phyloP scores from a whole-genome alignment of 2,888 invertebrate species.

The Acanthococcus lagerstroemiae region DNA sequence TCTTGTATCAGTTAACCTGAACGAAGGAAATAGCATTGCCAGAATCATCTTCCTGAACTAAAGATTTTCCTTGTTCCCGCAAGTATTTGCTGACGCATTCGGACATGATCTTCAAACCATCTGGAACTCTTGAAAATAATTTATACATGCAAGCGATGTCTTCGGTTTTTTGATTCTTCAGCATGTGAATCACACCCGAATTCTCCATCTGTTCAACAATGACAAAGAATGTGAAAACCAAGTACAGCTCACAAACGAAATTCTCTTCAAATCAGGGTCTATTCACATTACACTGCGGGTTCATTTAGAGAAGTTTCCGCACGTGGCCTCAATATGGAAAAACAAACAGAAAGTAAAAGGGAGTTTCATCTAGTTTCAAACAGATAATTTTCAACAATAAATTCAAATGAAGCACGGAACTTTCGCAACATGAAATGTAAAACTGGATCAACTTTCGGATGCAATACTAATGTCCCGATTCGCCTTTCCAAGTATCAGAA shows the following conservation, averaged over 20 bases:
- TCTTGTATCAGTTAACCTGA: constrained; percentile 56
- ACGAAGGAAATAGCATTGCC: constrained; percentile 88
- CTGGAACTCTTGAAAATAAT: constrained; percentile 79
- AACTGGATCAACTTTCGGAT: too few species aligned
- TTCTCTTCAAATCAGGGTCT: background rate
- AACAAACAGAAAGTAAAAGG: background rate
- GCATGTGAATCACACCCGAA: constrained; percentile 97
- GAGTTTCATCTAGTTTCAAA: too few species aligned
- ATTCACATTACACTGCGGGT: too few species aligned
- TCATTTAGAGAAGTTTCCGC: too few species aligned
- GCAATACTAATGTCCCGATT: too few species aligned
- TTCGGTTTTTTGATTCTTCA: constrained; percentile 91
- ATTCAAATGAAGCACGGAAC: too few species aligned
- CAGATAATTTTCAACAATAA: too few species aligned
- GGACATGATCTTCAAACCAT: constrained; percentile 90
- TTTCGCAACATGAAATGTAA: too few species aligned
- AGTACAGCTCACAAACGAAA: background rate
- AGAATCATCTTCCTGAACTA: constrained; percentile 79
- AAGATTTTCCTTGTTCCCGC: constrained; percentile 86
- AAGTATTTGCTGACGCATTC: constrained; percentile 91
- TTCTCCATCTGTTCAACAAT: constrained; percentile 76
- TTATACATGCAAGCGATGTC: constrained; percentile 98
- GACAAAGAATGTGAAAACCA: background rate
- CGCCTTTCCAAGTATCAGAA: background rate
- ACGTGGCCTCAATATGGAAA: too few species aligned